Evolutionary conservation across 2,797 vertebrate species (phyloP), one percentile per base, ranked within the genome.

Genomic region (Sciaenops ocellatus): DNA sequence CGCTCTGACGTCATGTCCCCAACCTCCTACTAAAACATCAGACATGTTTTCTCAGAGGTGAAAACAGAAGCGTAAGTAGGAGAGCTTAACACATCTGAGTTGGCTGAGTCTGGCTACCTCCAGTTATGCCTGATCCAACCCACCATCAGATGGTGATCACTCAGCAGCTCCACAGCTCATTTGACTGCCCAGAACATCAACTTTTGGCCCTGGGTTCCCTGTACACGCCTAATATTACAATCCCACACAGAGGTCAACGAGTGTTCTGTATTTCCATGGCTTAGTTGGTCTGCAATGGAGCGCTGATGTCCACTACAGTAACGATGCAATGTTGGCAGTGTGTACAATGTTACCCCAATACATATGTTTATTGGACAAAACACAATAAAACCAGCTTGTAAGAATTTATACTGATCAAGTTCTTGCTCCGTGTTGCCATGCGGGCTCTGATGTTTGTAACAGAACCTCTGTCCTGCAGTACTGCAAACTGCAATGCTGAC

Each of bases 1-100:
- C 70, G 65, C 26, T 59, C 24, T 74, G 77, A 85, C 10, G 30
- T 84, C 16, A 80, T 60, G 51, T 84, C 85, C 69, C 74, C 22
- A 47, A 10, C 17, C 41, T 73, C 69, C 44, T 24, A 52, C 47
- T 69, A 47, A 74, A 85, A 60, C 48, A 57, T 41, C 24, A 68
- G 41, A 55, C 34, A 38, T 69, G 69, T 73, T 79, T 7, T 12
- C 67, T 59, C 28, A 34, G 47, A 77, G 67, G 60, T 78, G 42
- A 82, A 63, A 73, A 42, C 41, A 46, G 22, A 70, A 46, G 51
- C 41, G 12, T 22, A 18, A 76, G 50, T 52, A 34, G 17, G 12
- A 52, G 17, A 61, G 77, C 84, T 84, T 64, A 57, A 62, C 60
- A 75, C 69, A 42, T 50, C 46, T 82, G 59, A 30, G 71, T 54